phyloP scores from a whole-genome alignment of 2,113 vertebrate genomes.

The Amphiprion percula region DNA sequence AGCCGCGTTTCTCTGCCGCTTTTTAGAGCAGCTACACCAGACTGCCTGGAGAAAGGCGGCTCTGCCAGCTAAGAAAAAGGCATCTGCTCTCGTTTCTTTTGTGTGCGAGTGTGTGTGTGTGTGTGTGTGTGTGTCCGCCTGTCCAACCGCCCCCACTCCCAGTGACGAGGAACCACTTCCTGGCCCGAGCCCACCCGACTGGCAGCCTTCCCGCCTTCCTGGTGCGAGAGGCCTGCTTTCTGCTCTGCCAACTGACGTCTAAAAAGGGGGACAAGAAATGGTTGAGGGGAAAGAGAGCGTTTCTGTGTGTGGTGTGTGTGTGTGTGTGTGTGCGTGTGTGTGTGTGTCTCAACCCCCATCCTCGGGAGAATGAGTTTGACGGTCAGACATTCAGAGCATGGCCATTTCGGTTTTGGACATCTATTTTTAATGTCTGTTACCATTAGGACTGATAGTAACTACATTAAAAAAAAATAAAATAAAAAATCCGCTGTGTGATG shows the following conservation, averaged over 20 bases:
- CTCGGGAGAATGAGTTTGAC: not conserved
- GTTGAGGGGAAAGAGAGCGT: constrained; percentile 1
- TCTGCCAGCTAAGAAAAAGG: constrained; percentile 63
- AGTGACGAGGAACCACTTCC: constrained; percentile 66
- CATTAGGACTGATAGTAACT: not conserved
- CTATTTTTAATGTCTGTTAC: constrained; percentile 19
- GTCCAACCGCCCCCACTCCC: constrained; percentile 59
- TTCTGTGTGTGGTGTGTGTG: constrained; percentile 9
- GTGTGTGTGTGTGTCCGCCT: constrained; percentile 38
- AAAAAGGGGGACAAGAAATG: constrained; percentile 47
- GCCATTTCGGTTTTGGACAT: constrained; percentile 3
- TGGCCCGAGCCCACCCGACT: constrained; percentile 61
- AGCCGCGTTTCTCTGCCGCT: constrained; percentile 30
- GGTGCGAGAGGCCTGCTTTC: constrained; percentile 53
- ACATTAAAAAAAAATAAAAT: not conserved
- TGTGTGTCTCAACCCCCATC: not conserved
- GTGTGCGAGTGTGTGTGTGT: constrained; percentile 11
- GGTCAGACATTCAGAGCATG: constrained; percentile 29
- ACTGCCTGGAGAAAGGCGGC: constrained; percentile 42
- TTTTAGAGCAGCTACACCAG: constrained; percentile 50
- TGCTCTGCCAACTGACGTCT: constrained; percentile 56
- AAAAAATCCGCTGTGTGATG: not conserved
- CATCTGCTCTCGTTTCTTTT: constrained; percentile 67
- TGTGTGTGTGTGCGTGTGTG: not conserved
- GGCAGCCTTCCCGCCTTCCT: constrained; percentile 60